Percentiles rank a stretch among this genome's conserved stretches.
These are phyloP conservation scores for Synodontis membranacea DNA, from an alignment of 2,113 vertebrate species.

Conservation along the genomic window DNA sequence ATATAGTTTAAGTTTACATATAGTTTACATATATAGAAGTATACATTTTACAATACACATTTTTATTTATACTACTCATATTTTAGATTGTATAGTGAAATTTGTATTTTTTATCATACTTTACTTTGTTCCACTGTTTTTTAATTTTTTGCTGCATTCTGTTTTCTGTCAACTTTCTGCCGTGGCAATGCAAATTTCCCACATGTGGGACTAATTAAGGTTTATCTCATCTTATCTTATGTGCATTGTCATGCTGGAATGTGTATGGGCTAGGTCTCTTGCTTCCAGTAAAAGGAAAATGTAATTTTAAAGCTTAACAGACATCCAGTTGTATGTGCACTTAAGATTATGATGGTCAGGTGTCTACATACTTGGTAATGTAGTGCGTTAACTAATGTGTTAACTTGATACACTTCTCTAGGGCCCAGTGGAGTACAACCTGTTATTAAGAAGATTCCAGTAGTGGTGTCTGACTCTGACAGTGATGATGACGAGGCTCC, in stretches of 20 bases:
- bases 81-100: too few species aligned
- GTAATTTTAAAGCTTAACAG: neutral
- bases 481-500: constrained; percentile 90
- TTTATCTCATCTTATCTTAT: too few species aligned
- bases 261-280: neutral
- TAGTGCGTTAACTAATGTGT: neutral
- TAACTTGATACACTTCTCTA: constrained; percentile 57
- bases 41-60: too few species aligned
- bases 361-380: neutral
- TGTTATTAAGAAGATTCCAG: constrained; percentile 77
- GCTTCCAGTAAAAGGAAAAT: neutral
- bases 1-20: too few species aligned
- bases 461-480: constrained; percentile 90
- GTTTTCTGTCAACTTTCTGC: too few species aligned
- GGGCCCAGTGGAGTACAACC: constrained; percentile 91
- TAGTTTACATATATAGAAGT: too few species aligned
- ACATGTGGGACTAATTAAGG: too few species aligned
- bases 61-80: too few species aligned
- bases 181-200: too few species aligned
- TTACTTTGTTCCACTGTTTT: too few species aligned
- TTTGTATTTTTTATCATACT: too few species aligned
- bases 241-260: neutral
- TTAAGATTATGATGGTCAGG: neutral
- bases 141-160: too few species aligned
- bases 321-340: neutral